Percentiles rank a stretch among this genome's conserved stretches.
Conservation (phyloP, 1,140 invertebrate species). For the Spodoptera frugiperda region DNA sequence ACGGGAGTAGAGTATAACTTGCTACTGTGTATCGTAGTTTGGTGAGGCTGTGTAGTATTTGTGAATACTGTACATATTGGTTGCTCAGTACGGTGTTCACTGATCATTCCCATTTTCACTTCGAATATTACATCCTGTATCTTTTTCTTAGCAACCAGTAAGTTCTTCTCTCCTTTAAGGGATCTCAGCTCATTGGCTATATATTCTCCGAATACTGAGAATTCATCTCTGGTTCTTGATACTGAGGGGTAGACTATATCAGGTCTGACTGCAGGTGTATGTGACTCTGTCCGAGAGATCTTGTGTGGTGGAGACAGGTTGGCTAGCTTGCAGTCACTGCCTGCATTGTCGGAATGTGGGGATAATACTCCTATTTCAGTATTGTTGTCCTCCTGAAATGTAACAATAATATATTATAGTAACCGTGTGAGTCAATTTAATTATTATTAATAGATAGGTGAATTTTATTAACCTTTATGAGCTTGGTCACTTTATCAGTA, state of each 20-base stretch:
- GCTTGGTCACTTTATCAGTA: no score
- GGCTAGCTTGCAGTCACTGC: slow-evolving; percentile 66
- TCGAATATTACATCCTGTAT: slow-evolving; percentile 84
- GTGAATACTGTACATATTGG: slow-evolving; percentile 68
- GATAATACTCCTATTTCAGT: slow-evolving; percentile 61
- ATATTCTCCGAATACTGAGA: slow-evolving; percentile 81
- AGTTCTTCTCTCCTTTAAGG: slow-evolving; percentile 79
- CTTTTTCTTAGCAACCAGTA: slow-evolving; percentile 80
- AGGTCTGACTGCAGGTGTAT: slow-evolving; percentile 63
- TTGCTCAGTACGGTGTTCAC: slow-evolving; percentile 68
- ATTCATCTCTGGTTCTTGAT: slow-evolving; percentile 73
- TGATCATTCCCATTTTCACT: slow-evolving; percentile 81
- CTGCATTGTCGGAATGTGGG: slow-evolving; percentile 52
- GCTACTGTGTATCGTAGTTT: slow-evolving; percentile 63
- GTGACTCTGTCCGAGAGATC: slow-evolving; percentile 65
- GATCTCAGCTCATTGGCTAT: slow-evolving; percentile 79
- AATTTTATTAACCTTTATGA: no score
- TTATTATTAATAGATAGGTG: no score
- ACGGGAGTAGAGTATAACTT: slow-evolving; percentile 75
- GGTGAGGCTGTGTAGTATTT: slow-evolving; percentile 62
- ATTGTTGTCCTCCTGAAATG: slow-evolving; percentile 69
- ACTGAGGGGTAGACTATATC: slow-evolving; percentile 62
- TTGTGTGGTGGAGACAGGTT: slow-evolving; percentile 70
- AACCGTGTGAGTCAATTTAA: no score
- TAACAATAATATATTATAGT: slow-evolving; percentile 4